phyloP scores from a whole-genome alignment of 1,140 invertebrate species.

The Lucilia cuprina region DNA sequence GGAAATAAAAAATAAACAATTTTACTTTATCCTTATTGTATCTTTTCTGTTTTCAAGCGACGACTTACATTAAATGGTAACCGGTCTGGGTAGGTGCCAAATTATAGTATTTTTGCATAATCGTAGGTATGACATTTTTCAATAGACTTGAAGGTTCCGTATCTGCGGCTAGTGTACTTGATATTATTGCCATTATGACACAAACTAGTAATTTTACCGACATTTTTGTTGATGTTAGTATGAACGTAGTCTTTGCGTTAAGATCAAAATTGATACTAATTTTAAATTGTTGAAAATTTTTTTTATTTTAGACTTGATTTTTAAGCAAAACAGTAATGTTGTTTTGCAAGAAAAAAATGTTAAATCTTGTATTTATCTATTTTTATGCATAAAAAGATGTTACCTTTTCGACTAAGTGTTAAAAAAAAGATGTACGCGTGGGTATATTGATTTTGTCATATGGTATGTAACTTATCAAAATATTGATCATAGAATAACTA shows the following conservation, averaged over 20 bases:
- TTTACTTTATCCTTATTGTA: no score
- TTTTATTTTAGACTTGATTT: no score
- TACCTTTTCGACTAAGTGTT: no score
- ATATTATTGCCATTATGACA: conserved; percentile 40
- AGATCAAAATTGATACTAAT: background rate
- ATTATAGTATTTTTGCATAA: conserved; percentile 43
- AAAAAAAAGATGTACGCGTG: no score
- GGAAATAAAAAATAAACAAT: background rate
- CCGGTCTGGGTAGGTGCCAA: conserved; percentile 46
- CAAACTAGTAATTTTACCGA: background rate
- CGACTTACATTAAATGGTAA: conserved; percentile 49
- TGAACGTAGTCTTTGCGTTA: background rate
- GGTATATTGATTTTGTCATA: no score
- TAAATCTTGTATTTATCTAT: no score
- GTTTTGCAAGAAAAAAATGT: no score
- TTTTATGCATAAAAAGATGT: no score
- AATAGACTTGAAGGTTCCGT: conserved; percentile 15
- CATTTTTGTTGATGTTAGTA: background rate
- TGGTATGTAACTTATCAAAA: no score
- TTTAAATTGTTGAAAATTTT: background rate
- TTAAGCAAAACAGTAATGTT: no score
- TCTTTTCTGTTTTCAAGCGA: background rate
- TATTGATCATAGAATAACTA: no score
- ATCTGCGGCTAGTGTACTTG: no score
- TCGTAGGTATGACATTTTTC: conserved; percentile 42